Evolutionary conservation across 2,888 invertebrate species (phyloP).

Genomic region (Tridacna gigas): DNA sequence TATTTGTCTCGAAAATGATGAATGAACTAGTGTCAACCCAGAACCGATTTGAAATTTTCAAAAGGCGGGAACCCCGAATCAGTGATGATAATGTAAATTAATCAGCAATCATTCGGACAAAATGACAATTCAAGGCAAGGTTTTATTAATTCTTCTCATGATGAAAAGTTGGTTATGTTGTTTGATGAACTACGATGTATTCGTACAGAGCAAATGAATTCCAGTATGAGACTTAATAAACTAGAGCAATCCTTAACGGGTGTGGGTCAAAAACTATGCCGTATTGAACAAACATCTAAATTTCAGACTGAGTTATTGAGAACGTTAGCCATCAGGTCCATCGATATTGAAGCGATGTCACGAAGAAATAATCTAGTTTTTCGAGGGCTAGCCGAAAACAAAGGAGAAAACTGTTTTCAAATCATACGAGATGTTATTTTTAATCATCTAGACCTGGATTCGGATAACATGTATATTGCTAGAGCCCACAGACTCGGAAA

Average conservation of each 20-base stretch:
- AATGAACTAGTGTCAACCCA: too few species aligned
- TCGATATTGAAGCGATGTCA: constrained; percentile 6
- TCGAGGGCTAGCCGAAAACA: background rate
- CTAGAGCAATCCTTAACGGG: background rate
- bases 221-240: background rate
- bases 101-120: background rate
- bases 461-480: background rate
- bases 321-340: constrained; percentile 7
- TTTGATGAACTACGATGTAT: background rate
- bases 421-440: constrained; percentile 4
- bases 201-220: background rate
- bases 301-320: background rate
- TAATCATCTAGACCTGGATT: constrained; percentile 1
- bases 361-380: background rate
- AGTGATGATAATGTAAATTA: background rate
- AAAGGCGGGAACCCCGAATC: background rate
- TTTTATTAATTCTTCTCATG: background rate
- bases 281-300: background rate
- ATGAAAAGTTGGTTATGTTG: background rate
- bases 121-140: background rate
- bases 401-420: constrained; percentile 1
- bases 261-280: constrained; percentile 8
- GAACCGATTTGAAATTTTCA: background rate
- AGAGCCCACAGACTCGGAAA: too few species aligned
- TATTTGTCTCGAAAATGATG: too few species aligned